Evolutionary conservation across 2,888 invertebrate genomes (phyloP).

Genomic region (Biston betularia): DNA sequence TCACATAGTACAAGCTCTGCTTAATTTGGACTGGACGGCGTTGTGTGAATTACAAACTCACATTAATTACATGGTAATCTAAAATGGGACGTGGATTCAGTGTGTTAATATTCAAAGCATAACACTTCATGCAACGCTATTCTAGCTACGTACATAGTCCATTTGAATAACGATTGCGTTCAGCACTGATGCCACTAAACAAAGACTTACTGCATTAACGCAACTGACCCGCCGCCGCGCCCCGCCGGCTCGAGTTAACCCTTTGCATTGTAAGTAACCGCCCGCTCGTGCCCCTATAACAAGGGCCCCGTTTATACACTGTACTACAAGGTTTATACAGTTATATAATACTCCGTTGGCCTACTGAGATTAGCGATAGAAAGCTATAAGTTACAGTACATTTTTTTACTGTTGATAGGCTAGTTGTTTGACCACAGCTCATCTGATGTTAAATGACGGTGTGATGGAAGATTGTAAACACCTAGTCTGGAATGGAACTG

Average conservation of each 20-base stretch:
- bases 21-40: no score
- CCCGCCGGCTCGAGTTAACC: slow-evolving; percentile 21
- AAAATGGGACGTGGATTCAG: neutral
- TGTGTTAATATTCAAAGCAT: neutral
- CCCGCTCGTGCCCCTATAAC: slow-evolving; percentile 1
- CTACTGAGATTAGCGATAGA: no score
- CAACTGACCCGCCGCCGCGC: slow-evolving; percentile 19
- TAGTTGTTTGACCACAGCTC: no score
- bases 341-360: no score
- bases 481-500: no score
- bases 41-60: no score
- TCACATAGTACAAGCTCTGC: no score
- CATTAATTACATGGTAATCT: no score
- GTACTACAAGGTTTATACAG: neutral
- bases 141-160: neutral
- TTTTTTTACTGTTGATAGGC: no score
- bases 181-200: slow-evolving; percentile 10
- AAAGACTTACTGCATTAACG: slow-evolving; percentile 25
- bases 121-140: neutral
- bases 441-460: no score
- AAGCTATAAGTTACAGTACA: no score
- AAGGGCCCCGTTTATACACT: neutral
- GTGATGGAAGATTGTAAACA: no score
- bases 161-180: slow-evolving; percentile 18
- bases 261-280: slow-evolving; percentile 27